A percentile compares a stretch with the other conserved stretches of the same genome.
phyloP scores from a whole-genome alignment of 2,113 vertebrate genomes.

The Epinephelus lanceolatus region DNA sequence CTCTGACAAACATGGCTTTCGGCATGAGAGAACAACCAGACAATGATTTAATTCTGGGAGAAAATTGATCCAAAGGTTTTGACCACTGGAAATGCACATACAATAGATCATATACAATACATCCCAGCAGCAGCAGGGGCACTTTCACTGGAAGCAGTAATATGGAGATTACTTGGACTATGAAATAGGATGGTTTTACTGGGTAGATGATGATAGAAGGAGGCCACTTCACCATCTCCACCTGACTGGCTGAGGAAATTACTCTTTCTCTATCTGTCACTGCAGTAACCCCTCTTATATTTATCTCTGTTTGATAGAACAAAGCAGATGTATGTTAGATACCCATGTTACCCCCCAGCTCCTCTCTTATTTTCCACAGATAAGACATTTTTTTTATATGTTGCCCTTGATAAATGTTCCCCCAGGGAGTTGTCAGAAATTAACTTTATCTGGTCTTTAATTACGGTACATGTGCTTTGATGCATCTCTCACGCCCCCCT shows the following conservation, averaged over 20 bases:
- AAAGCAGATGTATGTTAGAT: constrained; percentile 55
- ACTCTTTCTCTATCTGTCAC: constrained; percentile 48
- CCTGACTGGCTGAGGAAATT: constrained; percentile 63
- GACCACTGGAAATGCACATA: neutral
- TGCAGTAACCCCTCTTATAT: constrained; percentile 25
- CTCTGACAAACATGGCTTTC: neutral
- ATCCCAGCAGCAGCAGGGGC: neutral
- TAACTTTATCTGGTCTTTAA: constrained; percentile 82
- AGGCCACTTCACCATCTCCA: constrained; percentile 58
- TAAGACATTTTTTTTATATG: constrained; percentile 52
- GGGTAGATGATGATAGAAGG: constrained; percentile 50
- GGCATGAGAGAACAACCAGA: neutral
- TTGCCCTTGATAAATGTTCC: constrained; percentile 78
- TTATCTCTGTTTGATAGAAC: constrained; percentile 54
- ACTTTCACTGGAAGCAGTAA: constrained; percentile 25
- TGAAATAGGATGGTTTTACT: constrained; percentile 67
- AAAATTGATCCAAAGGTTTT: neutral
- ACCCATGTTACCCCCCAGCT: constrained; percentile 6
- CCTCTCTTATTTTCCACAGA: constrained; percentile 51
- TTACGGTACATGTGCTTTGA: constrained; percentile 74
- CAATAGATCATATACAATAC: neutral
- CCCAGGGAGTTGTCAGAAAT: constrained; percentile 76
- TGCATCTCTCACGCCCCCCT: constrained; percentile 66
- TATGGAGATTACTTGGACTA: constrained; percentile 59
- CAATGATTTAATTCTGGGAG: neutral